Base-by-base conservation (phyloP, 2,888 invertebrate genomes). In the Dryadula phaetusa region DNA sequence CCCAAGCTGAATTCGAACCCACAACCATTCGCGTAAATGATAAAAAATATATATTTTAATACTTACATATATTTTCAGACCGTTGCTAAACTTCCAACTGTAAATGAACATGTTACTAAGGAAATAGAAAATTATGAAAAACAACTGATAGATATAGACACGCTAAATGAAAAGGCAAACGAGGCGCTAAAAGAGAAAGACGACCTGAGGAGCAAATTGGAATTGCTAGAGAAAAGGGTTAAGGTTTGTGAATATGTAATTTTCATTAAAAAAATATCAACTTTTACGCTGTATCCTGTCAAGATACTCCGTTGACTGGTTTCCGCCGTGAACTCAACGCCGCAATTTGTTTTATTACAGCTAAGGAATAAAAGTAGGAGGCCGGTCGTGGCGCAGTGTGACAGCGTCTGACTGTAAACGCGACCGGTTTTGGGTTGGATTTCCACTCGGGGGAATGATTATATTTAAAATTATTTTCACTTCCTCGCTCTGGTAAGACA, bases 91-190 rank as follows among this genome's bases (percentile, higher is more conserved):
- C 93, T 95, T 58, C 94, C 95, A 8, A 93, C 93, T 20, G 93
- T 94, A 71, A 93, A 95, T 62, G 95, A 95, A 42, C 90, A 93
- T 67, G 92, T 96, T 10, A 88, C 94, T 66, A 92, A 86, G 70
- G 97, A 97, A 83, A 93, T 98, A 69, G 95, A 95, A 68, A 94
- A 94, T 71, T 98, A 97, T 93, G 95, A 96, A 73, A 95, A 95
- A 67, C 95, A 96, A 73, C 94, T 96, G 79, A 95, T 97, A 54
- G 97, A 98, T 77, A 95, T 97, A 42, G 96, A 97, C 73, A 95
- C 94, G 37, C 88, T 97, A 70, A 95, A 95, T 74, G 93, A 94
- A 65, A 94, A 95, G 75, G 94, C 96, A 0, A 93, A 95, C 47
- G 95, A 95, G 75, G 95, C 96, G 1, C 95, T 95, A 77, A 94